Evolutionary conservation across 2,797 vertebrate genomes (phyloP), one percentile per base, ranked within the genome.

Genomic region (Muraenolepis orangiensis): DNA sequence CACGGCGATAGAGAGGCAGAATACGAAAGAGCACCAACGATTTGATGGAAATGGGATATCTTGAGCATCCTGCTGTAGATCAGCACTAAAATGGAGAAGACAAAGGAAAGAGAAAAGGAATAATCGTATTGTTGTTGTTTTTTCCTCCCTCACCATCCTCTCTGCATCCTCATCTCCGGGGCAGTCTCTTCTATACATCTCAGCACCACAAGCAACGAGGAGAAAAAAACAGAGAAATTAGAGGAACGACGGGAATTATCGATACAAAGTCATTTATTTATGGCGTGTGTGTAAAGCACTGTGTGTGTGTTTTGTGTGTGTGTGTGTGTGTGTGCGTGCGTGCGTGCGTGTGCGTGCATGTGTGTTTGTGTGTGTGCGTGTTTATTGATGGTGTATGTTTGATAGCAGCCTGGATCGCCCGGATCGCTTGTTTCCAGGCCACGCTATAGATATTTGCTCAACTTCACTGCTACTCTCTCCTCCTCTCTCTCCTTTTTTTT

Each of bases 1-100:
- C 72, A 30, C 75, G 51, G n/a, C 4, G 38, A 38, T 34, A 75
- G 71, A 69, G 46, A 74, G 57, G 13, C 36, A 66, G 68, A 88
- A 88, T 84, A 80, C 86, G 87, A 86, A 84, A 81, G 84, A 89
- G 86, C 90, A 87, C 91, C 86, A 90, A 91, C 90, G 90, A 93
- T 87, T 91, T 84, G 88, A 85, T 91, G 90, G 87, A 91, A 86
- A 90, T 84, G 66, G 85, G 88, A 91, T 91, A 84, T 83, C 83
- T 87, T 80, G 86, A 87, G 78, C 81, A 82, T 84, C 82, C 73
- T 74, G 84, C 82, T 85, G 78, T 30, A 76, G 81, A 40, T 78
- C 51, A 85, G 74, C 28, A 66, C 77, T 72, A 80, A 75, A 71
- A 81, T 40, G 74, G 73, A 82, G 81, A 83, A 74, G 84, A 88